A percentile compares a stretch with the other conserved stretches of the same genome.
phyloP scores from a whole-genome alignment of 2,797 vertebrate genomes.

The Neopelma chrysocephalum region DNA sequence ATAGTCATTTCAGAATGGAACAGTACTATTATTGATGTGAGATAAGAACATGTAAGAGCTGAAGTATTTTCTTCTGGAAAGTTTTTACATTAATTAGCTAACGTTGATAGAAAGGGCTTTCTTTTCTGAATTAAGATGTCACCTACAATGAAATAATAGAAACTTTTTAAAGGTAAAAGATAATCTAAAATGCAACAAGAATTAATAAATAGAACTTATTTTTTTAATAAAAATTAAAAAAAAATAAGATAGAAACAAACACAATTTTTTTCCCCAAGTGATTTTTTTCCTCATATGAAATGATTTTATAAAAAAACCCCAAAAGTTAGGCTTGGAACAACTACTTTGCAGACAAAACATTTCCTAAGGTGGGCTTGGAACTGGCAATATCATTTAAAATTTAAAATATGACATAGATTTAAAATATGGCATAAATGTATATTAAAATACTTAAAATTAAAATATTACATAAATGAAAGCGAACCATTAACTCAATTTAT shows the following conservation, averaged over 20 bases:
- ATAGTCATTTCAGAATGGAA: neutral
- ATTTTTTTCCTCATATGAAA: neutral
- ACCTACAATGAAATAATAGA: neutral
- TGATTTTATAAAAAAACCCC: neutral
- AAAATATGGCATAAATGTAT: neutral
- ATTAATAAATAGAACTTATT: neutral
- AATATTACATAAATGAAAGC: neutral
- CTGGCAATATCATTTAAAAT: neutral
- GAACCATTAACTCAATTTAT: neutral
- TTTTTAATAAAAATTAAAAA: neutral
- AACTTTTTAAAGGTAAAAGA: neutral
- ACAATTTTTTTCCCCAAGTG: fast-evolving
- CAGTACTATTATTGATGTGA: neutral
- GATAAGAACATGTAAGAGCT: neutral
- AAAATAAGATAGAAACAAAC: neutral
- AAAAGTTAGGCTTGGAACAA: neutral
- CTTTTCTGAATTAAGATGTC: neutral
- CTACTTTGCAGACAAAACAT: neutral
- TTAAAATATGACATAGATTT: neutral
- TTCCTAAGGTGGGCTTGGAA: neutral
- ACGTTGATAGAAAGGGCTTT: neutral
- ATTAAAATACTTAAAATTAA: neutral
- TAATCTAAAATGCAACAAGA: neutral
- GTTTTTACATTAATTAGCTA: neutral
- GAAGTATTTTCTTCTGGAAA: neutral